These are phyloP conservation scores for Heterochromis multidens DNA, from an alignment of 2,113 vertebrate species.

Conservation along the genomic window DNA sequence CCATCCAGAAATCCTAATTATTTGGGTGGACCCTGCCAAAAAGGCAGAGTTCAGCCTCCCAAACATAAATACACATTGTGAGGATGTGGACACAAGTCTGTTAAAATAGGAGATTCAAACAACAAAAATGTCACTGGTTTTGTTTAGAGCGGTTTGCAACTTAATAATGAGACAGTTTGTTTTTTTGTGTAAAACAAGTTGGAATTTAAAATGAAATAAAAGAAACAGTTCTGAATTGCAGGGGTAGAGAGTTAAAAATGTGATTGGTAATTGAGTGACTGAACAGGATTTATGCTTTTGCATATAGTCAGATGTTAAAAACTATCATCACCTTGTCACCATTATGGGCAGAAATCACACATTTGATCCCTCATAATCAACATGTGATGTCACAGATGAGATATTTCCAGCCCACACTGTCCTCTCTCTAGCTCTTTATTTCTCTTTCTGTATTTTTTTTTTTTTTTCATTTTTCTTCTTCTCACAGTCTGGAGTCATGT, in stretches of 20 bases:
- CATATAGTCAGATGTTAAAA: neutral
- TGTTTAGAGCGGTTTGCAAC: neutral
- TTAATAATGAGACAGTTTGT: neutral
- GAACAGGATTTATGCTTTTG: slow-evolving; percentile 9
- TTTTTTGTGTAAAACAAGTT: neutral
- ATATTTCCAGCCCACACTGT: slow-evolving; percentile 60
- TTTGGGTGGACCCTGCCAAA: slow-evolving; percentile 47
- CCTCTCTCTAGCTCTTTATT: slow-evolving; percentile 44
- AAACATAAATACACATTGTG: slow-evolving; percentile 47
- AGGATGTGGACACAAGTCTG: slow-evolving; percentile 7
- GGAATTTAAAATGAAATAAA: neutral
- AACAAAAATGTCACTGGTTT: neutral
- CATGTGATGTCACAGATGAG: slow-evolving; percentile 69
- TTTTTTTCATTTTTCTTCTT: slow-evolving; percentile 54
- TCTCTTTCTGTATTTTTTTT: neutral
- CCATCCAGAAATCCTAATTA: slow-evolving; percentile 49
- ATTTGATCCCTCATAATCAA: slow-evolving; percentile 72
- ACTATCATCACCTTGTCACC: slow-evolving; percentile 9
- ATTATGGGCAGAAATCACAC: slow-evolving; percentile 68
- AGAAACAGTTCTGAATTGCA: neutral
- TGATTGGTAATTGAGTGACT: slow-evolving; percentile 41
- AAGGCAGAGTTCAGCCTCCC: slow-evolving; percentile 16
- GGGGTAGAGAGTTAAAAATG: slow-evolving; percentile 50
- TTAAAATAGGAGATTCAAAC: slow-evolving; percentile 3
- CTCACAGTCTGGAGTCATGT: slow-evolving; percentile 84